These are phyloP conservation scores for Nomada fucata DNA, from an alignment of 2,888 invertebrate genomes.

Conservation along the genomic window DNA sequence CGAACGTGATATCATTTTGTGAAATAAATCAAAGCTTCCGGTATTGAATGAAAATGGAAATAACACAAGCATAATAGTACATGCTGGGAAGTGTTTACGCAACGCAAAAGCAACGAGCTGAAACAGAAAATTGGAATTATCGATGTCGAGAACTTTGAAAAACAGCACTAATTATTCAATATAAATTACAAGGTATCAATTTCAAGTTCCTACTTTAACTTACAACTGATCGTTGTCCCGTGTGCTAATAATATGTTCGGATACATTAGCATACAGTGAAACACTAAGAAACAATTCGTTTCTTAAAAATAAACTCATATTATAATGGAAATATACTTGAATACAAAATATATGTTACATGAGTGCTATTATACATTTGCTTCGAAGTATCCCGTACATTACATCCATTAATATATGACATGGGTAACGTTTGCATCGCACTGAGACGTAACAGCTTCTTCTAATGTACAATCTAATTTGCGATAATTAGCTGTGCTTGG, in stretches of 20 bases:
- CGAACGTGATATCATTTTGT: not conserved
- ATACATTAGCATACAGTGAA: conserved; percentile 11
- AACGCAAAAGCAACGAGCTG: not conserved
- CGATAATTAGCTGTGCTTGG: conserved; percentile 88
- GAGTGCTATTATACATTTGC: conserved; percentile 68
- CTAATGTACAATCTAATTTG: conserved; percentile 88
- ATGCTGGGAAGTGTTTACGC: not conserved
- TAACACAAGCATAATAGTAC: not conserved
- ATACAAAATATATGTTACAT: conserved; percentile 68
- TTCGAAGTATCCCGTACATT: conserved; percentile 54
- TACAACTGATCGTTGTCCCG: not conserved
- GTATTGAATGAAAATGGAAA: not conserved
- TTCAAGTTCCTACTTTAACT: not conserved
- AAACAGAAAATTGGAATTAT: not conserved
- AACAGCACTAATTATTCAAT: not conserved
- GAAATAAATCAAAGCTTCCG: not conserved
- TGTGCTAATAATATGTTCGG: not conserved
- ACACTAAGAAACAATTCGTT: conserved; percentile 28
- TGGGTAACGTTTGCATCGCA: conserved; percentile 86
- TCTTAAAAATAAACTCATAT: conserved; percentile 50
- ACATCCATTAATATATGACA: conserved; percentile 85
- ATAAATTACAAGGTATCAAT: not conserved
- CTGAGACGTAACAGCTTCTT: conserved; percentile 88
- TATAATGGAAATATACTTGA: conserved; percentile 53
- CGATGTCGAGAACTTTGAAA: not conserved